Base-by-base conservation (phyloP, 2,113 vertebrate genomes). In the Carassius carassius region DNA sequence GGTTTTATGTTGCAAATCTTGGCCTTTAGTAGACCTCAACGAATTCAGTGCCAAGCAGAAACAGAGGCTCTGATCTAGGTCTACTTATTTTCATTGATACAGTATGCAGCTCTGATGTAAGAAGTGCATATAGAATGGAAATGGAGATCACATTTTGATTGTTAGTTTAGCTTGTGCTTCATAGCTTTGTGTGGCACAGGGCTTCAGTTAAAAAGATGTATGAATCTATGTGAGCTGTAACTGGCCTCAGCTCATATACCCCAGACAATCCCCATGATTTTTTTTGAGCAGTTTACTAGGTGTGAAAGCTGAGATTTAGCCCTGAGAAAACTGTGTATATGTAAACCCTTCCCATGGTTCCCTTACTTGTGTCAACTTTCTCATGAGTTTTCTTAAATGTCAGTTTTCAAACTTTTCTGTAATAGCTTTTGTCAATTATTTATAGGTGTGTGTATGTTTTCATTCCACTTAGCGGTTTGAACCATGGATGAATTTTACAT, bases 111-210 rank as follows among this genome's bases (percentile, higher is more conserved):
- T 77, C 85, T 83, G 72, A 5, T 32, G 32, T 65, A 69, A 60
- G 60, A 62, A 58, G 58, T 25, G 70, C 47, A 41, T 77, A 67
- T 41, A 63, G 11, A 74, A 83, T 84, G 82, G 23, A 85, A 60
- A 78, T 47, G 29, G 85, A 87, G 65, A 88, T 90, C 77, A 86
- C 79, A 88, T 81, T 90, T 81, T 90, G 89, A 90, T 89, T 90
- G 89, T 92, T 92, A 75, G 88, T 84, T 86, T 90, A 89, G 25
- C 44, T 23, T 49, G 78, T 44, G 85, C 74, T n/a, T 76, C 73
- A 82, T 51, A 84, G 23, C 85, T 76, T 84, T 87, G 81, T 80
- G 13, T 73, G 76, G 80, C 60, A 82, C 54, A 54, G 49, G 9
- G 23, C 23, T 47, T 12, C 51, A 67, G 65, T 49, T 25, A 63